Conservation (phyloP, 2,888 invertebrate genomes). For the Syritta pipiens region DNA sequence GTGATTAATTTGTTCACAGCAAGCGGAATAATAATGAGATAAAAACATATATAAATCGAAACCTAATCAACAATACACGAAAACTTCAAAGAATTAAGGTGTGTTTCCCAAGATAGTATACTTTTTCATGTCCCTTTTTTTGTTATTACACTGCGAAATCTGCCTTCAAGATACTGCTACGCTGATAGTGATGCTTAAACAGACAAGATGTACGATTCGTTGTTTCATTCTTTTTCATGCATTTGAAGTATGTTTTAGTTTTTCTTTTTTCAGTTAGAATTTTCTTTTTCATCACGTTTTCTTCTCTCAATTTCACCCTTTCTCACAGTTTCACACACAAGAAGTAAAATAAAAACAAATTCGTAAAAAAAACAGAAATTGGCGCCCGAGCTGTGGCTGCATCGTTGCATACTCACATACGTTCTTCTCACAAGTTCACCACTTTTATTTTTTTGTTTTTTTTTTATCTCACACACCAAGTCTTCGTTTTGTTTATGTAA, state of each 20-base stretch:
- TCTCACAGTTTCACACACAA: conserved; percentile 22
- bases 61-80: no score
- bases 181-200: conserved; percentile 61
- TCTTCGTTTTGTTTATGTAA: conserved; percentile 27
- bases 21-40: neutral
- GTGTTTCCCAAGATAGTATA: conserved; percentile 47
- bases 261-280: conserved; percentile 31
- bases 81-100: conserved; percentile 46
- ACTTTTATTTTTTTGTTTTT: conserved; percentile 6
- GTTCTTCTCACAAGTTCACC: conserved; percentile 38
- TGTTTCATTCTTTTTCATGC: conserved; percentile 4
- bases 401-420: conserved; percentile 53
- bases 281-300: conserved; percentile 28
- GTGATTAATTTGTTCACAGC: conserved; percentile 6
- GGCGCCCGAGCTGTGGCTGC: conserved; percentile 60
- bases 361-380: conserved; percentile 30
- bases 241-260: neutral
- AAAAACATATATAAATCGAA: conserved; percentile 4
- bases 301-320: conserved; percentile 35
- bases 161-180: conserved; percentile 67
- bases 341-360: neutral
- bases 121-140: conserved; percentile 2
- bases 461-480: conserved; percentile 13
- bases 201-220: neutral
- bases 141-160: conserved; percentile 62